phyloP scores from a whole-genome alignment of 1,140 invertebrate species.

The Augochlora pura region DNA sequence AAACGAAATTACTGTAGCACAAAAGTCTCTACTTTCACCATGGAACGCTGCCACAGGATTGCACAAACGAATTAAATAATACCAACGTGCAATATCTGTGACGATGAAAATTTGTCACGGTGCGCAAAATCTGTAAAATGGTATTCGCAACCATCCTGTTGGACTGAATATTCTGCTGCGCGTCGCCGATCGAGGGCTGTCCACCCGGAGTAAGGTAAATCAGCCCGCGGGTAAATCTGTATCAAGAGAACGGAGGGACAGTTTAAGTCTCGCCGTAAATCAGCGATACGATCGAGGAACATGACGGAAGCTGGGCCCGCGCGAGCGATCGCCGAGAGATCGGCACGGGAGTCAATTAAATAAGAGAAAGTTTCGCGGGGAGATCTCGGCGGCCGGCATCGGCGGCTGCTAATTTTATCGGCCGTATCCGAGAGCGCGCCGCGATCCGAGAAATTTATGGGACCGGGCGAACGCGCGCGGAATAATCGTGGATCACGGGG shows the following conservation, averaged over 20 bases:
- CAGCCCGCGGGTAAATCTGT: not conserved
- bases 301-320: not conserved
- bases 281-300: slow-evolving; percentile 36
- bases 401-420: slow-evolving; percentile 33
- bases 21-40: too few relatives aligned
- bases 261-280: slow-evolving; percentile 31
- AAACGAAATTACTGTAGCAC: too few relatives aligned
- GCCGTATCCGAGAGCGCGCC: not conserved
- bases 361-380: slow-evolving; percentile 21
- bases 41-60: too few relatives aligned
- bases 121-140: too few relatives aligned
- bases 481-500: not conserved
- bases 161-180: too few relatives aligned
- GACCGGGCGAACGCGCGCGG: not conserved
- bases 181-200: not conserved
- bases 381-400: slow-evolving; percentile 2
- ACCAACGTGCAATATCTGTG: too few relatives aligned
- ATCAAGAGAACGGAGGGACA: too few relatives aligned
- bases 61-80: too few relatives aligned
- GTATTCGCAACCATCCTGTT: too few relatives aligned
- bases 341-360: slow-evolving; percentile 37
- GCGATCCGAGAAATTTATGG: slow-evolving; percentile 17
- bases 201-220: not conserved
- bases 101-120: too few relatives aligned
- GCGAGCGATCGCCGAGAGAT: not conserved